phyloP scores from a whole-genome alignment of 2,113 vertebrate species.

The Litocranius walleri region DNA sequence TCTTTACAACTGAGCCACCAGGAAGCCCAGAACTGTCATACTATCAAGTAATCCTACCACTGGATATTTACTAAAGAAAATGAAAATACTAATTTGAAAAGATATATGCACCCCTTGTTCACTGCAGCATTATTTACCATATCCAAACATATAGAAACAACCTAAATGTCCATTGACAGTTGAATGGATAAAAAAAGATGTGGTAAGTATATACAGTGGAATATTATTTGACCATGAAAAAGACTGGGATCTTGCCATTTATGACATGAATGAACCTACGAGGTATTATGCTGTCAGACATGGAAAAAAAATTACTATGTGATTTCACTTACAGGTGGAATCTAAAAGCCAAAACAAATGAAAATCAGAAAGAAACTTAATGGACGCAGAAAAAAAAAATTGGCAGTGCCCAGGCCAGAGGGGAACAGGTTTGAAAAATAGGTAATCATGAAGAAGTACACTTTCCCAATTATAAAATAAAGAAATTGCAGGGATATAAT shows the following conservation, averaged over 20 bases:
- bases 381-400: neutral
- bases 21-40: neutral
- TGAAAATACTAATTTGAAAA: neutral
- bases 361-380: neutral
- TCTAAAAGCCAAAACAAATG: neutral
- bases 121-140: neutral
- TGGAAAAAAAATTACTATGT: neutral
- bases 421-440: neutral
- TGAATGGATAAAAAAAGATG: neutral
- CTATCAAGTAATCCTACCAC: no score
- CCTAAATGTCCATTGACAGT: neutral
- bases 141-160: neutral
- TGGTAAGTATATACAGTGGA: neutral
- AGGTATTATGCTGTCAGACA: neutral
- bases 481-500: neutral
- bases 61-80: neutral
- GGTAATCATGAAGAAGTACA: neutral
- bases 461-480: neutral
- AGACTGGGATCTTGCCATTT: neutral
- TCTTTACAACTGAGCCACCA: neutral
- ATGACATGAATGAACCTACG: neutral
- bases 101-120: neutral
- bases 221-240: neutral
- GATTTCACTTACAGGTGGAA: neutral
- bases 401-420: neutral